These are phyloP conservation scores for Nothoprocta perdicaria DNA, from an alignment of 2,113 vertebrate species.

Conservation along the genomic window DNA sequence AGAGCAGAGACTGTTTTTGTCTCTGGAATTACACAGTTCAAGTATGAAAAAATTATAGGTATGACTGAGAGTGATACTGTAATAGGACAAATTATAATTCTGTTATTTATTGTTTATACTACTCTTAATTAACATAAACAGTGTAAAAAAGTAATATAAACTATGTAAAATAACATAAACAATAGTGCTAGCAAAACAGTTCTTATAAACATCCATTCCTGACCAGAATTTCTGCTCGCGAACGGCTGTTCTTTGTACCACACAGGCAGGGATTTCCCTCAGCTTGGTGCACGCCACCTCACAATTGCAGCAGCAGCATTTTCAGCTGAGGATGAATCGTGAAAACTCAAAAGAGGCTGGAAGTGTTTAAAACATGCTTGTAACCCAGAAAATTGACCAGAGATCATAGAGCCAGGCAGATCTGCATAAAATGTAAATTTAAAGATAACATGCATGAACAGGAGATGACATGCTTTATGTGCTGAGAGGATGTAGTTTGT, in stretches of 20 bases:
- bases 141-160: background rate
- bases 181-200: background rate
- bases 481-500: conserved; percentile 57
- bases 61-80: background rate
- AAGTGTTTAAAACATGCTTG: conserved; percentile 21
- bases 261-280: background rate
- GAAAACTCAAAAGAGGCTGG: background rate
- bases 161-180: background rate
- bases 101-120: background rate
- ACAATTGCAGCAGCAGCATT: background rate
- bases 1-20: background rate
- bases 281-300: background rate
- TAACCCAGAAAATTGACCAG: conserved; percentile 30
- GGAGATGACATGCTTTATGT: conserved; percentile 62
- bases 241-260: background rate
- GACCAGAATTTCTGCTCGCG: background rate
- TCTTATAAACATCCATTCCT: background rate
- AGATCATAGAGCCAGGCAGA: conserved; percentile 27
- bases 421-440: conserved; percentile 46
- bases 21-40: background rate
- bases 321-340: background rate
- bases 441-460: conserved; percentile 56
- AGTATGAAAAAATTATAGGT: background rate
- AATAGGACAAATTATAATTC: background rate
- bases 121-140: background rate